Evolutionary conservation across 2,888 invertebrate genomes (phyloP).

Genomic region (Eremobia ochroleuca): DNA sequence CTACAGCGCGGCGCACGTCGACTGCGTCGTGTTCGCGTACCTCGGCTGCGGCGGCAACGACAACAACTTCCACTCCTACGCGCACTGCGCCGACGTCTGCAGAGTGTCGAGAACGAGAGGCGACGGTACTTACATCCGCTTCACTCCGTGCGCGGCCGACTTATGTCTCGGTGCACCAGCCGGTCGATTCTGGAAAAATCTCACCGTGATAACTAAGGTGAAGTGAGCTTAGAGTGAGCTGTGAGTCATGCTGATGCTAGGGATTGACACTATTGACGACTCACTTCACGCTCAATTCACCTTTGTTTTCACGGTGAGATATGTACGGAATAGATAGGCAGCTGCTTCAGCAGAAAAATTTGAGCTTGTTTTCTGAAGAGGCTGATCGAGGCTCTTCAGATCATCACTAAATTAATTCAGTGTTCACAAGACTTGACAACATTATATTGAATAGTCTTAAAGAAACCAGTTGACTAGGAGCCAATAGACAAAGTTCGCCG

Average conservation of each 20-base stretch:
- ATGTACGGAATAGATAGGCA: too few species aligned
- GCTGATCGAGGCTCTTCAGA: neutral
- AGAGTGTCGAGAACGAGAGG: conserved; percentile 44
- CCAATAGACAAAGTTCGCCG: conserved; percentile 5
- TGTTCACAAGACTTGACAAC: neutral
- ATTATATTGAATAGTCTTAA: neutral
- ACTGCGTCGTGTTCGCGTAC: conserved; percentile 95
- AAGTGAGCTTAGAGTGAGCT: too few species aligned
- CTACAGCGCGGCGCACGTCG: conserved; percentile 93
- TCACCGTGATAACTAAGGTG: too few species aligned
- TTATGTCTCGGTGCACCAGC: neutral
- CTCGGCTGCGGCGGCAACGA: conserved; percentile 96
- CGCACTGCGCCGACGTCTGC: conserved; percentile 91
- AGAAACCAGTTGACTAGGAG: neutral
- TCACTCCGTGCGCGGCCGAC: conserved; percentile 26
- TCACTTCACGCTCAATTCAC: too few species aligned
- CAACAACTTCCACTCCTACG: conserved; percentile 95
- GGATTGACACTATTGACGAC: too few species aligned
- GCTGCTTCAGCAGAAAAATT: neutral
- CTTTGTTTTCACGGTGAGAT: too few species aligned
- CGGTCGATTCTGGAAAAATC: too few species aligned
- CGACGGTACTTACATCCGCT: conserved; percentile 69
- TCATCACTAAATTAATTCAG: neutral
- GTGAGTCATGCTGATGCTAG: too few species aligned
- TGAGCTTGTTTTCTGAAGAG: neutral